phyloP scores from a whole-genome alignment of 2,113 vertebrate species.

The Melanerpes aurifrons region DNA sequence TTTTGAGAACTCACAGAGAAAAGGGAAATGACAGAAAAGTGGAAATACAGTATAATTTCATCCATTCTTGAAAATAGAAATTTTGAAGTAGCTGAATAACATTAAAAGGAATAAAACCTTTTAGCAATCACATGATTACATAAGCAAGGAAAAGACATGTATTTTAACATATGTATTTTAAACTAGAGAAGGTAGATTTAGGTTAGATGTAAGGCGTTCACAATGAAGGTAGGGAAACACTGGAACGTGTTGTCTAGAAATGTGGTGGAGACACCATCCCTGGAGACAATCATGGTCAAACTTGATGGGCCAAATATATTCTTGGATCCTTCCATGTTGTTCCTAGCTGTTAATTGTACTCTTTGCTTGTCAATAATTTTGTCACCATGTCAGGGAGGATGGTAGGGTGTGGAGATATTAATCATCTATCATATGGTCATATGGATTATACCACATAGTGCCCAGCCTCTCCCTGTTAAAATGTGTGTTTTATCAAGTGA shows the following conservation, averaged over 20 bases:
- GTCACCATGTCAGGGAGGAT: not conserved
- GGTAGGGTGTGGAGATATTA: not conserved
- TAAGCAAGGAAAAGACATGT: not conserved
- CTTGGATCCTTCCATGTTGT: not conserved
- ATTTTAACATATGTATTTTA: too few species aligned
- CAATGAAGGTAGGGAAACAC: too few species aligned
- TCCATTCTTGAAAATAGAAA: not conserved
- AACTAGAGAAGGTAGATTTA: too few species aligned
- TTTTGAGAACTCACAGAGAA: conserved; percentile 22
- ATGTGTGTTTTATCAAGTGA: not conserved
- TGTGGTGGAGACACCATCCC: too few species aligned
- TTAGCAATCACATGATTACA: not conserved
- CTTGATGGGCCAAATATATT: not conserved
- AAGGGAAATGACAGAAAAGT: not conserved
- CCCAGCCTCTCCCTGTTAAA: not conserved
- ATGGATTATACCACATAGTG: not conserved
- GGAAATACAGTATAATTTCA: not conserved
- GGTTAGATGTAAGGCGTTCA: too few species aligned
- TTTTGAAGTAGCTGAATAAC: not conserved
- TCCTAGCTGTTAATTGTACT: not conserved
- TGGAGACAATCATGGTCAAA: too few species aligned
- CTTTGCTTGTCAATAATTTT: not conserved
- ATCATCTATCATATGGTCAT: not conserved
- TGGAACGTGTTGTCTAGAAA: too few species aligned
- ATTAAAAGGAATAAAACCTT: not conserved